These are phyloP conservation scores for Fregetta grallaria DNA, from an alignment of 2,113 vertebrate species.

Conservation along the genomic window DNA sequence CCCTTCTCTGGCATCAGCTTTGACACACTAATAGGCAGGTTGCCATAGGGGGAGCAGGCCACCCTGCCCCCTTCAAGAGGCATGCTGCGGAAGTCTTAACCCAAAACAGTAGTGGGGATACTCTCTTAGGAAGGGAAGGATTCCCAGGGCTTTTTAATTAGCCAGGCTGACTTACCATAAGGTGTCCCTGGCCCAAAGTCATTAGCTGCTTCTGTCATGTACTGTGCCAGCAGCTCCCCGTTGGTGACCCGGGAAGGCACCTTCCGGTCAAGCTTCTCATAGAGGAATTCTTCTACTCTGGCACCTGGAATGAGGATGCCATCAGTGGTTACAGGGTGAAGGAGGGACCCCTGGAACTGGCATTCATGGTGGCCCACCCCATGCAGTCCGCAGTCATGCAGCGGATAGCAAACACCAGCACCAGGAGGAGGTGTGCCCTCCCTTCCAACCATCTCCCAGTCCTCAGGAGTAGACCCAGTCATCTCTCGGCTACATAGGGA, in stretches of 20 bases:
- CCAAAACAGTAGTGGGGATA: not conserved
- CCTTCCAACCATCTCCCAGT: not conserved
- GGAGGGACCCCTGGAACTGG: not conserved
- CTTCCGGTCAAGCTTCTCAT: slow-evolving; percentile 94
- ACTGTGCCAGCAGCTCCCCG: slow-evolving; percentile 88
- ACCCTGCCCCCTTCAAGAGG: not conserved
- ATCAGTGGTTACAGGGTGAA: not conserved
- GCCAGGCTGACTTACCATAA: slow-evolving; percentile 79
- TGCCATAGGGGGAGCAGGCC: not conserved
- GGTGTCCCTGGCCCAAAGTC: slow-evolving; percentile 87
- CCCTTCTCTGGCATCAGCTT: not conserved
- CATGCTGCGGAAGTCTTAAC: not conserved
- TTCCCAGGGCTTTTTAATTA: not conserved
- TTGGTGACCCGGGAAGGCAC: slow-evolving; percentile 89
- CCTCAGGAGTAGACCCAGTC: not conserved
- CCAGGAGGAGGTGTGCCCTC: not conserved
- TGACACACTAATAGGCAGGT: not conserved
- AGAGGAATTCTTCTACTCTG: slow-evolving; percentile 94
- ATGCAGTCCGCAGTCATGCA: not conserved
- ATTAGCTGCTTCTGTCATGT: slow-evolving; percentile 88
- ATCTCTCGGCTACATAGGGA: not conserved
- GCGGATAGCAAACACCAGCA: not conserved
- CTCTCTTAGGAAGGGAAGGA: not conserved
- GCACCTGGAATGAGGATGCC: slow-evolving; percentile 70
- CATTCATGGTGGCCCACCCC: not conserved